These are phyloP conservation scores for Zygogramma bicolorata DNA, from an alignment of 2,888 invertebrate genomes.

Conservation along the genomic window DNA sequence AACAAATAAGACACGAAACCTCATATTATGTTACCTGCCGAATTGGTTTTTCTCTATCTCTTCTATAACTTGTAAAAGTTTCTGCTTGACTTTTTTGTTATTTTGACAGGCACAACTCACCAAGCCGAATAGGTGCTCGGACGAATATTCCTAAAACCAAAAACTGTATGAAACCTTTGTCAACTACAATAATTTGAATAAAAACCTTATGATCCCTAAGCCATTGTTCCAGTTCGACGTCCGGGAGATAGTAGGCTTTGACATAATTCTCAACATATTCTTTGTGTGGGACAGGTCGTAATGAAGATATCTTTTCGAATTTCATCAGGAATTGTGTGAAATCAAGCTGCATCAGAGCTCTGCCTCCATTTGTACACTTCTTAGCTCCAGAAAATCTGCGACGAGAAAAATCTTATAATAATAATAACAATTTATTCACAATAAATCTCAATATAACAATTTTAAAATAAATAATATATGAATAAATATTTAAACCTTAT, in stretches of 20 bases:
- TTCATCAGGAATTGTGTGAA: slow-evolving; percentile 94
- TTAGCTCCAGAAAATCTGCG: slow-evolving; percentile 85
- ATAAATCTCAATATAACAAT: no score
- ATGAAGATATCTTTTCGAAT: slow-evolving; percentile 85
- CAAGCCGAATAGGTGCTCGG: slow-evolving; percentile 86
- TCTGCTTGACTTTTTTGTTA: slow-evolving; percentile 87
- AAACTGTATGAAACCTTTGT: neutral
- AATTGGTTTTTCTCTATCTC: slow-evolving; percentile 61
- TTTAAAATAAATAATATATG: no score
- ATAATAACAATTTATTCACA: neutral
- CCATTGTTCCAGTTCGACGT: slow-evolving; percentile 90
- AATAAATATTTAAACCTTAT: no score
- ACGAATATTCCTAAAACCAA: slow-evolving; percentile 81
- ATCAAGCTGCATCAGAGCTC: slow-evolving; percentile 98
- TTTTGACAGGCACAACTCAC: slow-evolving; percentile 89
- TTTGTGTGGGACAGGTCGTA: slow-evolving; percentile 88
- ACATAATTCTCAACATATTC: slow-evolving; percentile 95
- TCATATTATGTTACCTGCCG: slow-evolving; percentile 46
- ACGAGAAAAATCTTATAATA: slow-evolving; percentile 8
- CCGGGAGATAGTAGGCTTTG: slow-evolving; percentile 95
- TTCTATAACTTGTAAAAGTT: slow-evolving; percentile 80
- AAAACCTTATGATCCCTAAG: slow-evolving; percentile 81
- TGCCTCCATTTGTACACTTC: slow-evolving; percentile 95
- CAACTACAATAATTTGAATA: neutral
- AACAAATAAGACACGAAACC: neutral